These are phyloP conservation scores for Chinchilla lanigera DNA, from an alignment of 2,113 vertebrate genomes.

Conservation along the genomic window DNA sequence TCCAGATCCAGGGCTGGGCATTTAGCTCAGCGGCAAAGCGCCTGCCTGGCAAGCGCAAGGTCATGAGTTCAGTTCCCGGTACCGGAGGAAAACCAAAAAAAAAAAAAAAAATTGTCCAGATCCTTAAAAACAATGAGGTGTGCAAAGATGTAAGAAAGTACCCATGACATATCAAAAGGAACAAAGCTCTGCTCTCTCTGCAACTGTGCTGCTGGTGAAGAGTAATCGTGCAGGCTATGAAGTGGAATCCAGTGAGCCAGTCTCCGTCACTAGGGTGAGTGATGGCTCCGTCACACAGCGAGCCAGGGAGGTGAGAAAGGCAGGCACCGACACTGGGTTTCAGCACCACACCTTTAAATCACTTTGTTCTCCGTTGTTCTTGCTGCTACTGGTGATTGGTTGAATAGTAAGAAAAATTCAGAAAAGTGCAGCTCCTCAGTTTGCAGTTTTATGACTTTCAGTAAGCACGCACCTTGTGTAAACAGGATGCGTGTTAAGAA, in stretches of 20 bases:
- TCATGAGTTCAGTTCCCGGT: too few species aligned
- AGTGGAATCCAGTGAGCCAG: not conserved
- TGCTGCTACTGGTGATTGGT: not conserved
- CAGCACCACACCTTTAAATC: not conserved
- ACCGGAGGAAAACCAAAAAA: too few species aligned
- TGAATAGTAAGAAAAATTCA: not conserved
- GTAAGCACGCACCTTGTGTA: not conserved
- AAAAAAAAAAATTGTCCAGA: too few species aligned
- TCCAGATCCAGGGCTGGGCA: too few species aligned
- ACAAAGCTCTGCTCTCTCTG: not conserved
- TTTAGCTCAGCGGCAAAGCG: too few species aligned
- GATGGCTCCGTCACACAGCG: not conserved
- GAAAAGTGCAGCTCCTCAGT: not conserved
- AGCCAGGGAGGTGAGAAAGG: too few species aligned
- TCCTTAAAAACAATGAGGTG: not conserved
- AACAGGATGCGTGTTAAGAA: not conserved
- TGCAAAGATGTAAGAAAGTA: not conserved
- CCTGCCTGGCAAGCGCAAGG: too few species aligned
- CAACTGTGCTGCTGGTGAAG: not conserved
- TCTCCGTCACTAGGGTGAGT: not conserved
- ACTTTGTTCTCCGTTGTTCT: not conserved
- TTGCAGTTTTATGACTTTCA: not conserved
- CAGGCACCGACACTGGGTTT: fast-evolving
- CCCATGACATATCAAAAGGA: not conserved
- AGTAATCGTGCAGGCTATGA: not conserved